phyloP scores from a whole-genome alignment of 2,113 vertebrate genomes.

The Salminus brasiliensis region DNA sequence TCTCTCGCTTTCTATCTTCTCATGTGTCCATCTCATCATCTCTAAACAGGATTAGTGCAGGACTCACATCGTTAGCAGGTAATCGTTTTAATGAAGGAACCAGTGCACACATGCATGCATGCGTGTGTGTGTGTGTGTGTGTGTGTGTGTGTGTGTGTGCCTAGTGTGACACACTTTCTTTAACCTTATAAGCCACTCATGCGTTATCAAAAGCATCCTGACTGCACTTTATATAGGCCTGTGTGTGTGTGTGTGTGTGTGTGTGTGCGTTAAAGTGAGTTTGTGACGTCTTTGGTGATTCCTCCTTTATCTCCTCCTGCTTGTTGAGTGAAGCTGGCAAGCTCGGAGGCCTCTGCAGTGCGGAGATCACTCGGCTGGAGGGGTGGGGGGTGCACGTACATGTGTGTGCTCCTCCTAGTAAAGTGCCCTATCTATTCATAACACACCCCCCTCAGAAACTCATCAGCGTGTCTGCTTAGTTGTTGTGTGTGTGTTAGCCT shows the following conservation, averaged over 20 bases:
- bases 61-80: constrained; percentile 25
- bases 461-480: neutral
- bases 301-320: neutral
- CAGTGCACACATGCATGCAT: too few relatives aligned
- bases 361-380: neutral
- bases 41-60: constrained; percentile 15
- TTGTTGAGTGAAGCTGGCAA: neutral
- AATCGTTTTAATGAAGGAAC: constrained; percentile 22
- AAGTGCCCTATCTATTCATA: constrained; percentile 28
- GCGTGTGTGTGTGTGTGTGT: constrained; percentile 8
- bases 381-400: neutral
- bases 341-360: neutral
- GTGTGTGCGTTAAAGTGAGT: neutral
- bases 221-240: neutral
- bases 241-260: constrained; percentile 17
- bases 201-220: neutral
- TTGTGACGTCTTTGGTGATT: constrained; percentile 29
- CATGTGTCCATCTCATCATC: neutral
- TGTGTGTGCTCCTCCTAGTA: neutral
- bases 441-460: constrained; percentile 22
- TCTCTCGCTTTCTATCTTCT: neutral
- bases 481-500: neutral
- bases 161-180: neutral
- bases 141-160: neutral
- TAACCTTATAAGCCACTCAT: neutral